Evolutionary conservation across 2,888 invertebrate species (phyloP).

Genomic region (Tetrapedia diversipes): DNA sequence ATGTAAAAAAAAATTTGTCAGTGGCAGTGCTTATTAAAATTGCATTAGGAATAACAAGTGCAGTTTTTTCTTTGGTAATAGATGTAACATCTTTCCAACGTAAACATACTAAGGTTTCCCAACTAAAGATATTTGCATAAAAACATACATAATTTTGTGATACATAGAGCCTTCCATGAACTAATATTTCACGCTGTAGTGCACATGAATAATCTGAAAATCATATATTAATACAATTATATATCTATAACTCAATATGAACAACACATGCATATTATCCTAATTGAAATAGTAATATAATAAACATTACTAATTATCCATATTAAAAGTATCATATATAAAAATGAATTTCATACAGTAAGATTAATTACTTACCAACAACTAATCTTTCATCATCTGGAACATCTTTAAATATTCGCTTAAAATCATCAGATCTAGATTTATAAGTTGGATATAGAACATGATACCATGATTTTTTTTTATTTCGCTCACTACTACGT

Average conservation of each 20-base stretch:
- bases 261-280: background rate
- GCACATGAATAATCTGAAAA: constrained; percentile 97
- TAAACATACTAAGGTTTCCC: constrained; percentile 95
- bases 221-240: constrained; percentile 51
- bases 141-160: constrained; percentile 98
- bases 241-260: constrained; percentile 18
- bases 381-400: constrained; percentile 95
- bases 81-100: constrained; percentile 95
- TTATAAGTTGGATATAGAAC: constrained; percentile 96
- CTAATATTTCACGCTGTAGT: constrained; percentile 96
- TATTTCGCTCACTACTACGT: constrained; percentile 84
- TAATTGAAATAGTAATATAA: background rate
- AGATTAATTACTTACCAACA: constrained; percentile 87
- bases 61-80: constrained; percentile 97
- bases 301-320: constrained; percentile 5
- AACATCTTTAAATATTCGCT: constrained; percentile 94
- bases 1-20: constrained; percentile 97
- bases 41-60: constrained; percentile 97
- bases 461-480: constrained; percentile 93
- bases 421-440: constrained; percentile 96
- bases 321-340: background rate
- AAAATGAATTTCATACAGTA: background rate
- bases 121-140: constrained; percentile 98
- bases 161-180: constrained; percentile 97
- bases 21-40: constrained; percentile 92